Base-by-base conservation (phyloP, 2,113 vertebrate genomes). In the Lanius ludovicianus region DNA sequence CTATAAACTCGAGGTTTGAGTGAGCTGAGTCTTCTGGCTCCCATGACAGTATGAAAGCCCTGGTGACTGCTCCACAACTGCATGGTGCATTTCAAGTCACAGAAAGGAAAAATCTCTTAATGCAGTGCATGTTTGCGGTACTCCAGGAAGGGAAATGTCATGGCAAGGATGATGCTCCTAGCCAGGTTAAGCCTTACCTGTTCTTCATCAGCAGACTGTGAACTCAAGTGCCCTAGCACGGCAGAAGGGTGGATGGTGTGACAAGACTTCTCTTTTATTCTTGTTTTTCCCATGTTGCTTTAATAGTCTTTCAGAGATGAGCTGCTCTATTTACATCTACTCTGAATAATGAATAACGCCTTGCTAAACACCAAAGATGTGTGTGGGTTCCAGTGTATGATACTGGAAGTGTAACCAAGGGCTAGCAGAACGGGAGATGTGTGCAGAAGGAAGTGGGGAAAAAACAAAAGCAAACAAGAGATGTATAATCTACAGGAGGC, bases 261-360 rank as follows among this genome's bases (percentile, higher is more conserved):
- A 44, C 84, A 80, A 47, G 53, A 56, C 52, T 89, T 77, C 71
- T 74, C 41, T 39, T 89, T 85, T 78, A n/a, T 56, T 89, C 19
- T 65, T 84, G 21, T 56, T 84, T 87, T 88, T 39, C 53, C 63
- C 10, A 3, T 73, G 37, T 64, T 86, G 73, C 56, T 90, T 85
- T 46, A 31, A 23, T 25, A 75, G 31, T 35, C 16, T 62, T 94
- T 67, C 30, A 44, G 76, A 83, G 18, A 49, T 60, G n/a, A 71
- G 49, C 27, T 84, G 63, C 25, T 86, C 37, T 84, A 12, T 90
- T 84, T 87, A 27, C 56, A 35, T 78, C 24, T 88, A 25, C 5
- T 74, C 69, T 82, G 80, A 76, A 50, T 89, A 75, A 84, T 37
- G 10, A 94, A 22, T 60, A 64, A 82, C 55, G 23, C 52, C 31